Base-by-base conservation (phyloP, 2,888 invertebrate genomes). In the Archips crataeganus region DNA sequence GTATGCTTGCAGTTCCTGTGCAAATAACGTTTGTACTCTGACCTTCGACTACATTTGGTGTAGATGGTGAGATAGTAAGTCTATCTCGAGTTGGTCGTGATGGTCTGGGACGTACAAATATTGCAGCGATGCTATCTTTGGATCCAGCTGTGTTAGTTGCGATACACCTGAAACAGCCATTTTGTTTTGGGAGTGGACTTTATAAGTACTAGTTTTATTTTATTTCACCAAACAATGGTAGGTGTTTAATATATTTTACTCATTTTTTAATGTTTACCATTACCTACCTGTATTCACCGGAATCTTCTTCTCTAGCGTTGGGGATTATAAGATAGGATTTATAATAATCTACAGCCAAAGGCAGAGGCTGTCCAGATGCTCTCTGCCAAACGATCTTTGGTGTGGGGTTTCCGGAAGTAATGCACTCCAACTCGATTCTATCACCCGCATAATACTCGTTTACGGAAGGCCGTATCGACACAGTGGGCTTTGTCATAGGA, bases 301-400 rank as follows among this genome's bases (percentile, higher is more conserved):
- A 96, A 84, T 99, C 98, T 15, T 96, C 96, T 77, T 94, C 95
- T 13, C 93, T 92, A 0, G 96, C 97, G 36, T 95, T 91, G 0
- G 96, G 95, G 76, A 99, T 97, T 70, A 96, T 94, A 83, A 98
- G 95, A 1, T 96, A 86, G 0, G 96, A 96, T 71, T 96, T 96
- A 6, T 90, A 81, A 72, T 92, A 91, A 65, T 91, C 85, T 74
- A 91, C 78, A 11, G 83, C 78, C 15, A 78, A 72, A 0, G 93
- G 90, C 10, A 94, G 85, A 0, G 95, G 92, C 65, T 88, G 88
- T 73, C 89, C 90, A 2, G 85, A 82, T 0, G 88, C 90, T 77
- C 95, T 90, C 71, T 95, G 92, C 97, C 98, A 98, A 63, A 95
- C 95, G n/a, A 98, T 90, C 0, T 92, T 91, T 0, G 98, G 98